A percentile compares a stretch with the other conserved stretches of the same genome.
Evolutionary conservation across 2,888 invertebrate genomes (phyloP).

Genomic region (Zhuqinia jingwanae): DNA sequence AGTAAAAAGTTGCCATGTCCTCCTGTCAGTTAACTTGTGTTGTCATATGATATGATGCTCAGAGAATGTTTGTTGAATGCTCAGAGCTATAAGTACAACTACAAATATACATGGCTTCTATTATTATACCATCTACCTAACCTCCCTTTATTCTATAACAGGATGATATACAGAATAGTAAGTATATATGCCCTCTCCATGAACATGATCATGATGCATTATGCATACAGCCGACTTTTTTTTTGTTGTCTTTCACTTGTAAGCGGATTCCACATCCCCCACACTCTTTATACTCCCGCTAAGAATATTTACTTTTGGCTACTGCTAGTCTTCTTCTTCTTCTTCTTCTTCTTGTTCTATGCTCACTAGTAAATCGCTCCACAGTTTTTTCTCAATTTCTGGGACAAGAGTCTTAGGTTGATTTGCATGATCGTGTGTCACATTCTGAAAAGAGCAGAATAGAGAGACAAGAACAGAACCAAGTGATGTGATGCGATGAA

Average conservation of each 20-base stretch:
- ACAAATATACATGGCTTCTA: no score
- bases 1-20: background rate
- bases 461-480: background rate
- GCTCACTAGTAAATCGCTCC: slow-evolving; percentile 67
- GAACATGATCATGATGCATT: slow-evolving; percentile 22
- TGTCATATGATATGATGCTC: no score
- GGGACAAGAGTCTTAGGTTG: slow-evolving; percentile 58
- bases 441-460: slow-evolving; percentile 47
- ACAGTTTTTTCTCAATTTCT: slow-evolving; percentile 65
- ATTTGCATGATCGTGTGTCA: slow-evolving; percentile 73
- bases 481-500: slow-evolving; percentile 21
- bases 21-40: no score
- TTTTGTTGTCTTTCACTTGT: slow-evolving; percentile 60
- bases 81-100: no score
- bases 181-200: background rate
- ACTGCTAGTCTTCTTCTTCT: no score
- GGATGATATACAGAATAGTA: no score
- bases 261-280: slow-evolving; percentile 52
- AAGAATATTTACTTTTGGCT: slow-evolving; percentile 61
- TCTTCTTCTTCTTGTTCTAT: no score
- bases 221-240: slow-evolving; percentile 55
- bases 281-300: slow-evolving; percentile 45
- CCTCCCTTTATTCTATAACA: no score
- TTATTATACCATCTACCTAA: no score
- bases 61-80: no score